Evolutionary conservation across 1,140 invertebrate species (phyloP).

Genomic region (Cephus cinctus): DNA sequence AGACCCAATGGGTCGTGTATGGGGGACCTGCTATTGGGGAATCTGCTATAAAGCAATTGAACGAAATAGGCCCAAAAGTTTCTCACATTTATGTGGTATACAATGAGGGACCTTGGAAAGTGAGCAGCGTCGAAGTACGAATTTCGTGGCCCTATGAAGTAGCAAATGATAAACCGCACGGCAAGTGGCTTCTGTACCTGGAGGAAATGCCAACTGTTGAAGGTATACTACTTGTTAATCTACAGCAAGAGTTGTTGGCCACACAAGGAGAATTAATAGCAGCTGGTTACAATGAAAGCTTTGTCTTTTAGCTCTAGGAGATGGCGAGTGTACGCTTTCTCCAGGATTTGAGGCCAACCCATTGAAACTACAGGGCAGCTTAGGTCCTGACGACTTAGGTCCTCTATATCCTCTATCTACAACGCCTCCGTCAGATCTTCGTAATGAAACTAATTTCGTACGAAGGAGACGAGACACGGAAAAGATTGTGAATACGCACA

Average conservation of each 20-base stretch:
- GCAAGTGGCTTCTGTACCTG: slow-evolving; percentile 90
- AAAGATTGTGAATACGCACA: slow-evolving; percentile 70
- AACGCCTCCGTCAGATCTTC: slow-evolving; percentile 18
- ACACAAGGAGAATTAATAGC: no score
- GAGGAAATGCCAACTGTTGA: slow-evolving; percentile 76
- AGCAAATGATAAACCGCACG: slow-evolving; percentile 70
- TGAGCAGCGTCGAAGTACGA: slow-evolving; percentile 73
- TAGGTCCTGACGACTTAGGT: slow-evolving; percentile 55
- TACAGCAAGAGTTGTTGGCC: no score
- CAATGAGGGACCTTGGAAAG: slow-evolving; percentile 85
- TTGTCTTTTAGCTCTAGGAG: slow-evolving; percentile 25
- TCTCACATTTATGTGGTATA: slow-evolving; percentile 83
- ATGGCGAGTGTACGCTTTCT: slow-evolving; percentile 65
- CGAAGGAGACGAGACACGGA: slow-evolving; percentile 69
- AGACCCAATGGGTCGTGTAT: slow-evolving; percentile 69
- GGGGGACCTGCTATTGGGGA: slow-evolving; percentile 81
- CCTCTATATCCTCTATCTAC: slow-evolving; percentile 1
- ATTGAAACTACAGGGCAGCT: slow-evolving; percentile 61
- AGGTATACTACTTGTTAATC: slow-evolving; percentile 50
- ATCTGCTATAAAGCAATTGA: slow-evolving; percentile 76
- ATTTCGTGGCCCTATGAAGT: slow-evolving; percentile 91
- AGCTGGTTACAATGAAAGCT: no score
- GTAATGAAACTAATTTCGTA: slow-evolving; percentile 41
- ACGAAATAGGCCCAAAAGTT: slow-evolving; percentile 82
- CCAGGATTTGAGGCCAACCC: slow-evolving; percentile 67